Evolutionary conservation across 1,140 invertebrate genomes (phyloP).

Genomic region (Macrobrachium rosenbergii): DNA sequence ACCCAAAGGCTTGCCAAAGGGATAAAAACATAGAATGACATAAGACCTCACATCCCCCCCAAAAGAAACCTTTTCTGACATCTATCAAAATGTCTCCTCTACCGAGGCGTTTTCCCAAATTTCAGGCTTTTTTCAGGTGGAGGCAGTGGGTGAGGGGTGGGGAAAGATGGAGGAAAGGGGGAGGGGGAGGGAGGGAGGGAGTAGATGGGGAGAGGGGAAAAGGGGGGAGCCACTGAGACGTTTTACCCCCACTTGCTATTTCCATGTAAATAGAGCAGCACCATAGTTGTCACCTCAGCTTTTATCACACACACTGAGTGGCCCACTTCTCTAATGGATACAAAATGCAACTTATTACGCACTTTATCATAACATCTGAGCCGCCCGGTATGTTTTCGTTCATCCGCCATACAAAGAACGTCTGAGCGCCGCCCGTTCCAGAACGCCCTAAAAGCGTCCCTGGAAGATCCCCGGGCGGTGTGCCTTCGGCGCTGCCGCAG

Average conservation of each 20-base stretch:
- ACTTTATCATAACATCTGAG: slow-evolving; percentile 58
- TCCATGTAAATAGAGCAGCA: slow-evolving; percentile 64
- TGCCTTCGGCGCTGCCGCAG: not conserved
- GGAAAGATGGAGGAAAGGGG: not conserved
- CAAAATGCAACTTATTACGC: slow-evolving; percentile 65
- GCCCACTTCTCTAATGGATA: slow-evolving; percentile 64
- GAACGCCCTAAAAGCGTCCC: not conserved
- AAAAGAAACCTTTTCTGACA: not conserved
- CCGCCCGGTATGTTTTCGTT: slow-evolving; percentile 38
- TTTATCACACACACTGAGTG: slow-evolving; percentile 63
- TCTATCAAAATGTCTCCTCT: slow-evolving; percentile 20
- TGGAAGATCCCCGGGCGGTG: not conserved
- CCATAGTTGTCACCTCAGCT: slow-evolving; percentile 64
- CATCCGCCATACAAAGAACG: slow-evolving; percentile 27
- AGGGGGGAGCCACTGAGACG: not conserved
- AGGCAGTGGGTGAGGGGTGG: slow-evolving; percentile 1
- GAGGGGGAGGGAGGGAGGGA: not conserved
- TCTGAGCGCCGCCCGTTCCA: not conserved
- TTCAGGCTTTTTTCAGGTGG: not conserved
- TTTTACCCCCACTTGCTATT: slow-evolving; percentile 43
- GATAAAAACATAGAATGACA: not conserved
- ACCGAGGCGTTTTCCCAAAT: not conserved
- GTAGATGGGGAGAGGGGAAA: not conserved
- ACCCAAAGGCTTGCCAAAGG: not conserved
- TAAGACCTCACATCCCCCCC: not conserved